These are phyloP conservation scores for Patagioenas fasciata DNA, from an alignment of 2,113 vertebrate species.

Conservation along the genomic window DNA sequence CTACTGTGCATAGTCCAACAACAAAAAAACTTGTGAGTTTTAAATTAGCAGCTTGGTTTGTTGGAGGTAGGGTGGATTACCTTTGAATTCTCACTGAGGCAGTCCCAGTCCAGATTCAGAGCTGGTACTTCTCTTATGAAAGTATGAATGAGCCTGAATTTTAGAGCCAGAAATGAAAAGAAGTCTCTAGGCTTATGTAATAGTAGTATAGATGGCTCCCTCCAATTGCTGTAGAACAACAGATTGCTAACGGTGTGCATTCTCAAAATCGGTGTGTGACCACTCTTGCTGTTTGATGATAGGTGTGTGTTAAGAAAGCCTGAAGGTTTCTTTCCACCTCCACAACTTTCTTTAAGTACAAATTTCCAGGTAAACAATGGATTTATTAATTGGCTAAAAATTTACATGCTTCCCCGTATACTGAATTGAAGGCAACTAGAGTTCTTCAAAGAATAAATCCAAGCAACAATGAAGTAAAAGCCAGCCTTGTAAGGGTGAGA, in stretches of 20 bases:
- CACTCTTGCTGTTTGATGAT: neutral
- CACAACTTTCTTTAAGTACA: neutral
- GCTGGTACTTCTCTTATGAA: neutral
- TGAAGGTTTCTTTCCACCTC: neutral
- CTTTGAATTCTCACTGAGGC: neutral
- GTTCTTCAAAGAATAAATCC: neutral
- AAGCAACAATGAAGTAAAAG: neutral
- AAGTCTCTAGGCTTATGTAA: neutral
- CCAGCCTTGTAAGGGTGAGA: neutral
- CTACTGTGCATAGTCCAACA: slow-evolving; percentile 59
- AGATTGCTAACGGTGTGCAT: rapidly evolving
- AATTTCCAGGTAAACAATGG: neutral
- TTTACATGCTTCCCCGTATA: rapidly evolving
- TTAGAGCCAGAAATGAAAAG: neutral
- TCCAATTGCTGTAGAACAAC: neutral
- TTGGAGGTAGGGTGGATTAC: neutral
- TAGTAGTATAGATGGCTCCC: rapidly evolving
- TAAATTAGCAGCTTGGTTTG: neutral
- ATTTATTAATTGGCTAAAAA: neutral
- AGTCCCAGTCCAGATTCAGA: neutral
- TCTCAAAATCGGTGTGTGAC: neutral
- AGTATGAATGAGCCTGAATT: neutral
- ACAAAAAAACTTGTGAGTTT: slow-evolving; percentile 74
- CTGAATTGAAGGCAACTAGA: neutral
- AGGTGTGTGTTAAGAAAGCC: neutral